Base-by-base conservation (phyloP, 1,140 invertebrate species). In the Chymomyza costata region DNA sequence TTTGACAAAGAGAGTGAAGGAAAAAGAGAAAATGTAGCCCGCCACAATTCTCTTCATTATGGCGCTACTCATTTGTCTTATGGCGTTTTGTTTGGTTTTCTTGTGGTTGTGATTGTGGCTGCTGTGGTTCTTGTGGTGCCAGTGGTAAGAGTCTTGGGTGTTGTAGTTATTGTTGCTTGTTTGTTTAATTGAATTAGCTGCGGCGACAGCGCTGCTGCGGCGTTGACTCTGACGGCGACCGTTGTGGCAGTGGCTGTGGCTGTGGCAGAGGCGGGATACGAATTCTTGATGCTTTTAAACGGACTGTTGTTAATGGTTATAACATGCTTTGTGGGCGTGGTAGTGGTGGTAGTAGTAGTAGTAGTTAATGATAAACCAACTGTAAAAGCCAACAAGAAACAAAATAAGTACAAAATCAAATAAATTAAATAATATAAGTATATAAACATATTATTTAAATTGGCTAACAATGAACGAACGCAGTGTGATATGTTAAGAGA, bases 231-330 rank as follows among this genome's bases (percentile, higher is more conserved):
- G 18, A 70, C 45, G 52, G 60, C 61, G 19, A 69, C 51, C 38
- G 58, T 69, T 41, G 41, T 60, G 52, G 48, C 55, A 19, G 30
- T 55, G 28, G 51, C 46, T 41, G 60, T 62, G 34, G 65, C 39
- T 19, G 65, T 55, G 34, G 63, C 64, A 31, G 64, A 35, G 41
- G 48, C 60, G 25, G 66, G 56, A 49, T 63, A 62, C 57, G 40
- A 40, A 35, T 43, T 3, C 14, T 34, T 70, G 38, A 31, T 51
- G 38, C 37, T 43, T 31, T 50, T 65, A 49, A 73, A 68, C 67
- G 73, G 68, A 71, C 64, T 78, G 60, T 80, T 78, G 67, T 80
- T 80, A 80, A 80, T 74, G 52, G 73, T 81, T 80, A 81, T 74
- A 57, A 81, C 73, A 80, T 80, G 73, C 73, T 73, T 81, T 58